Percentiles rank a stretch among this genome's conserved stretches.
Evolutionary conservation across 2,797 vertebrate genomes (phyloP).

Genomic region (Notoglanidium macrostoma): DNA sequence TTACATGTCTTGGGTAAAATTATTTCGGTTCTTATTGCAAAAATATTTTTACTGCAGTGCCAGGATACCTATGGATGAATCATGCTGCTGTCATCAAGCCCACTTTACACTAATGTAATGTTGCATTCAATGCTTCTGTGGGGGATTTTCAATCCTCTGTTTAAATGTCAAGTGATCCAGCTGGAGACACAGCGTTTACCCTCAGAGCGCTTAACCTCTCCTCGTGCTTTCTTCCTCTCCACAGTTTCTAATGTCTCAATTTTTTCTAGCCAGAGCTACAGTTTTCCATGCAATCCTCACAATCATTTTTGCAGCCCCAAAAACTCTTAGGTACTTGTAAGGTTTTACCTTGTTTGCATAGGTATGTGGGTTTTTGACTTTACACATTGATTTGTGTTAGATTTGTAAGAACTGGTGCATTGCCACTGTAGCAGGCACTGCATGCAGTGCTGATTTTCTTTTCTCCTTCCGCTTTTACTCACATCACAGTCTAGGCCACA

Average conservation of each 20-base stretch:
- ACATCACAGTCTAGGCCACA: neutral
- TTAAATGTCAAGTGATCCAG: constrained; percentile 62
- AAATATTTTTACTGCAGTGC: constrained; percentile 56
- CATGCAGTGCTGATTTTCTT: constrained; percentile 12
- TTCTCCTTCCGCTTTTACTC: constrained; percentile 11
- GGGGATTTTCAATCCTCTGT: constrained; percentile 53
- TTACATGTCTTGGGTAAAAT: neutral
- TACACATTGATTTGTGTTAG: constrained; percentile 27
- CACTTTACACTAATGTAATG: constrained; percentile 51
- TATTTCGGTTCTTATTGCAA: constrained; percentile 48
- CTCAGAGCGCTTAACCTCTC: constrained; percentile 41
- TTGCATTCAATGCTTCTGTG: constrained; percentile 46
- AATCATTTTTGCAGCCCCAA: neutral
- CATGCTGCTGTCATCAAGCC: constrained; percentile 53
- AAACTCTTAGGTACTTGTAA: neutral
- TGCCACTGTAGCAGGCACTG: constrained; percentile 49
- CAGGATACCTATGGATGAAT: constrained; percentile 55
- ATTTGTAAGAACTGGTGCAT: constrained; percentile 48
- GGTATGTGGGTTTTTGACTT: constrained; percentile 34
- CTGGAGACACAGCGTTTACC: constrained; percentile 46
- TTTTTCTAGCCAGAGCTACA: constrained; percentile 14
- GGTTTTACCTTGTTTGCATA: neutral
- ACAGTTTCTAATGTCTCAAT: constrained; percentile 3
- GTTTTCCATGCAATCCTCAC: constrained; percentile 6
- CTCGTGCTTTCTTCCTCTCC: constrained; percentile 23